Conservation (phyloP, 2,888 invertebrate species). For the Nesidiocoris tenuis region DNA sequence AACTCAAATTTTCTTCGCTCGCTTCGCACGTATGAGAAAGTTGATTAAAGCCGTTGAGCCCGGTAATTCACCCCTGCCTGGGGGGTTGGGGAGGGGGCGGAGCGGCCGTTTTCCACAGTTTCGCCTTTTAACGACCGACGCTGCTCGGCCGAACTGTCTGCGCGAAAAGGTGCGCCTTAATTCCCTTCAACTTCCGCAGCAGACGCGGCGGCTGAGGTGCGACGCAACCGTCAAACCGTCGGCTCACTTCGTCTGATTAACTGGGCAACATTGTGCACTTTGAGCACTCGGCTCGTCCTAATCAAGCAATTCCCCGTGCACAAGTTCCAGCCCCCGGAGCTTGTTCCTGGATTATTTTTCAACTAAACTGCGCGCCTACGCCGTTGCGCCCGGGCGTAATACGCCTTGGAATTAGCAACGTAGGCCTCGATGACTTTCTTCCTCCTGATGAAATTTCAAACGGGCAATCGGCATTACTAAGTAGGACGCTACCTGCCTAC, state of each 20-base stretch:
- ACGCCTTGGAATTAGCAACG: constrained; percentile 2
- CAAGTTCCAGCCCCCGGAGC: constrained; percentile 2
- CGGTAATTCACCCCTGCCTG: background rate
- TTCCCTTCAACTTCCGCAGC: background rate
- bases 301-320: constrained; percentile 15
- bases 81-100: background rate
- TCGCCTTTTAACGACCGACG: background rate
- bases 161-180: constrained; percentile 1
- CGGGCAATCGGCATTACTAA: too few relatives aligned
- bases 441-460: constrained; percentile 12
- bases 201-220: background rate
- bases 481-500: too few relatives aligned
- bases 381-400: background rate
- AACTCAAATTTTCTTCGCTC: background rate
- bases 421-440: too few relatives aligned
- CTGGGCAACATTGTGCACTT: constrained; percentile 11
- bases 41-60: background rate
- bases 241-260: constrained; percentile 19
- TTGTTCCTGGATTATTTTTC: constrained; percentile 22
- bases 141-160: background rate
- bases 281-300: constrained; percentile 4
- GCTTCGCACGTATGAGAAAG: background rate
- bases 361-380: background rate
- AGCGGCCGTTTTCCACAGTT: background rate
- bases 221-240: background rate